Percentiles rank a stretch among this genome's conserved stretches.
phyloP scores from a whole-genome alignment of 2,888 invertebrate genomes.

The Cybosia mesomella region DNA sequence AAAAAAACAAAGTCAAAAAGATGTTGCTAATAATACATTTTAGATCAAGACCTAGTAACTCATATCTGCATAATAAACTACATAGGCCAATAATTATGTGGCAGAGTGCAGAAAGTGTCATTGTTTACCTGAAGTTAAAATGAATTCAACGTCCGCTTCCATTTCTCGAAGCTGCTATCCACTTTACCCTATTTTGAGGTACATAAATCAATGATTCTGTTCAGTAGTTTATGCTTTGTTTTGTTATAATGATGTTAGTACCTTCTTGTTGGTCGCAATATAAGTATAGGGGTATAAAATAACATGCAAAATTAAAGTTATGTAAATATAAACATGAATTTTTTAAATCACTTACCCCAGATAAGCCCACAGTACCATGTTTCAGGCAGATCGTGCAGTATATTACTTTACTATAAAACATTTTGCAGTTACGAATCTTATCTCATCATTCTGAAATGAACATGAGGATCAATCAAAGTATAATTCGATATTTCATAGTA shows the following conservation, averaged over 20 bases:
- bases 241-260: neutral
- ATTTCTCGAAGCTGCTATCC: neutral
- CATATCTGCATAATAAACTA: neutral
- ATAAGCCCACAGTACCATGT: slow-evolving; percentile 67
- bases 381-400: slow-evolving; percentile 76
- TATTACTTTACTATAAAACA: slow-evolving; percentile 79
- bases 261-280: neutral
- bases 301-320: neutral
- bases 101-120: neutral
- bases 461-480: neutral
- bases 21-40: no score
- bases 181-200: neutral
- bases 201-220: neutral
- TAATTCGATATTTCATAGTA: neutral
- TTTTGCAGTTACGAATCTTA: slow-evolving; percentile 54
- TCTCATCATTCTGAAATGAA: slow-evolving; percentile 74
- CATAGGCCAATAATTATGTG: neutral
- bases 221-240: neutral
- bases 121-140: neutral
- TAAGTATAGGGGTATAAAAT: neutral
- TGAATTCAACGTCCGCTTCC: neutral
- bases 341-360: slow-evolving; percentile 64
- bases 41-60: neutral
- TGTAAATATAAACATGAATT: slow-evolving; percentile 4
- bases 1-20: no score